Evolutionary conservation across 1,140 invertebrate species (phyloP), one percentile per base, ranked within the genome.

Genomic region (Hylaeus anthracinus): DNA sequence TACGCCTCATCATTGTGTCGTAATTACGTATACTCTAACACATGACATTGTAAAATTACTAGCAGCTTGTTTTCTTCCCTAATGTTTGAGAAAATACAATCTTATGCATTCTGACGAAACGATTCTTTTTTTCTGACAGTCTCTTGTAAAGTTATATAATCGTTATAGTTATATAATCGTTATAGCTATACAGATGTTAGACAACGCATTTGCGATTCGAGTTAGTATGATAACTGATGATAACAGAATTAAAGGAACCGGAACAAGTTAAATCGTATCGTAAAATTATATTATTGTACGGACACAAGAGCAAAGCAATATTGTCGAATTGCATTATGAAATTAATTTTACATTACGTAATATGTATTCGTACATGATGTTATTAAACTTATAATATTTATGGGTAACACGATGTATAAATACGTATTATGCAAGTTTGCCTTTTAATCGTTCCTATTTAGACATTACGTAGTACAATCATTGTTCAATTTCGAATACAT

Each of bases 81-180:
- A 72, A 74, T 77, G 70, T n/a, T 78, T 72, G 69, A 75, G 51
- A 85, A 88, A 72, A 86, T 85, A 87, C 70, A 79, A 75, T 87
- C 69, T 74, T 39, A 12, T 66, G 48, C 48, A 37, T 74, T 60
- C 6, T 45, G 74, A 84, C 48, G 41, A 83, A 86, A 86, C 63
- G 15, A 63, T 80, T 63, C 61, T 26, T 64, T 72, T 65, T 26
- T 64, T 72, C 41, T 69, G 60, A 72, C 78, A 75, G 71, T 83
- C 67, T 77, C 71, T 72, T 53, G n/a, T 56, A 53, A 43, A 73
- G 63, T 83, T 72, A 48, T 74, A 79, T 53, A 1, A 45, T n/a
- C n/a, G n/a, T n/a, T n/a, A n/a, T n/a, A 73, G 63, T 83, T 72
- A 51, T 75, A 79, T 55, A 1, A 41, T 67, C 56, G 56, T 85